Conservation (phyloP, 2,888 invertebrate species). For the Yponomeuta malinellus region DNA sequence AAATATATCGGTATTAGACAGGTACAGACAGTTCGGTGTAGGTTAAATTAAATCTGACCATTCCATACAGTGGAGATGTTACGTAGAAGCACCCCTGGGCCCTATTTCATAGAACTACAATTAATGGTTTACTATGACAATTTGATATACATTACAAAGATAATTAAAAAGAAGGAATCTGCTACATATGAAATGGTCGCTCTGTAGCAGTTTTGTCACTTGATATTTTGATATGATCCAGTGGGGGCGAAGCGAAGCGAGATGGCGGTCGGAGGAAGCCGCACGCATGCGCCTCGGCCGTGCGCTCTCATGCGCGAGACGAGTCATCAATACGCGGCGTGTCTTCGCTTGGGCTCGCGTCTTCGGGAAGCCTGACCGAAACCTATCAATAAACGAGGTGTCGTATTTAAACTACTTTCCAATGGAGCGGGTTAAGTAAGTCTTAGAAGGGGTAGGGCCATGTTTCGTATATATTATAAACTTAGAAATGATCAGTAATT, state of each 20-base stretch:
- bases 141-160: no score
- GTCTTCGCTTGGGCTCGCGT: slow-evolving; percentile 35
- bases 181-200: no score
- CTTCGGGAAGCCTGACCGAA: slow-evolving; percentile 43
- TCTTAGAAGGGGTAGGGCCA: no score
- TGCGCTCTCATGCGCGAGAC: slow-evolving; percentile 47
- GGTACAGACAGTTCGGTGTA: no score
- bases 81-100: no score
- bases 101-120: no score
- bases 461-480: no score
- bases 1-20: no score
- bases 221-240: background rate
- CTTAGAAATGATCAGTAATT: background rate
- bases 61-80: no score
- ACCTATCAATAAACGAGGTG: slow-evolving; percentile 23
- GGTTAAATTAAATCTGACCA: no score
- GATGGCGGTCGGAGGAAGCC: slow-evolving; percentile 38
- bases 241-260: background rate
- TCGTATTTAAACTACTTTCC: slow-evolving; percentile 26
- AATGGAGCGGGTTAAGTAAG: background rate
- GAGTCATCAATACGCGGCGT: slow-evolving; percentile 30
- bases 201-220: background rate
- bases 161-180: no score
- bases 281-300: slow-evolving; percentile 33
- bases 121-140: no score